Evolutionary conservation across 2,113 vertebrate genomes (phyloP), one percentile per base, ranked within the genome.

Genomic region (Stegostoma tigrinum): DNA sequence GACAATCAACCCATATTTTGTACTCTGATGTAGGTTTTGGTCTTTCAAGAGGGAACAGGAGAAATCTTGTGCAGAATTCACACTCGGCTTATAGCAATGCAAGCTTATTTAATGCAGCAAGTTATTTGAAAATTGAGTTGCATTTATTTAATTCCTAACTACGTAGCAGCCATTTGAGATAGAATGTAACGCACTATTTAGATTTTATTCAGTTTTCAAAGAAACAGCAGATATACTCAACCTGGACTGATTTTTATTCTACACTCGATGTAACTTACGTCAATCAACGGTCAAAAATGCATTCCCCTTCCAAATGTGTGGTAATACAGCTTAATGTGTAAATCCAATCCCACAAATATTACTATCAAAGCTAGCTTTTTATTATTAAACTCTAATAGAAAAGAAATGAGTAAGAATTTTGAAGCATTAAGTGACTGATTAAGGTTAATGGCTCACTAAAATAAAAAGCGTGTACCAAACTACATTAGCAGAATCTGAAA

Each of bases 391-490:
- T 75, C 66, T 66, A 66, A 93, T 38, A 34, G 42, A 61, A 93
- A 93, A 93, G 89, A n/a, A 66, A 93, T 93, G n/a, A 93, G 89
- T 61, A 38, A 21, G 19, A 66, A 93, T 64, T 55, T n/a, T 19
- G 10, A 34, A 38, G 6, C 34, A 64, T 66, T 93, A 95, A 95
- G 68, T 75, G 67, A 72, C 38, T 72, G 42, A 52, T 95, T 72
- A 27, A 95, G 94, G 68, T 45, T 95, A 72, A 95, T 45, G 24
- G 38, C 19, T 24, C 27, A 45, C 48, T 75, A 52, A 95, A 48
- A 72, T 75, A 19, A 95, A 70, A 34, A 21, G 38, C 10, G 45
- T 6, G 52, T 14, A 95, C 42, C 67, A 72, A 14, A 93, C 61
- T 72, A 42, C 38, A 45, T 95, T 48, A 72, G 42, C 45, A 52